These are phyloP conservation scores for Phyllopteryx taeniolatus DNA, from an alignment of 2,113 vertebrate species.

Conservation along the genomic window DNA sequence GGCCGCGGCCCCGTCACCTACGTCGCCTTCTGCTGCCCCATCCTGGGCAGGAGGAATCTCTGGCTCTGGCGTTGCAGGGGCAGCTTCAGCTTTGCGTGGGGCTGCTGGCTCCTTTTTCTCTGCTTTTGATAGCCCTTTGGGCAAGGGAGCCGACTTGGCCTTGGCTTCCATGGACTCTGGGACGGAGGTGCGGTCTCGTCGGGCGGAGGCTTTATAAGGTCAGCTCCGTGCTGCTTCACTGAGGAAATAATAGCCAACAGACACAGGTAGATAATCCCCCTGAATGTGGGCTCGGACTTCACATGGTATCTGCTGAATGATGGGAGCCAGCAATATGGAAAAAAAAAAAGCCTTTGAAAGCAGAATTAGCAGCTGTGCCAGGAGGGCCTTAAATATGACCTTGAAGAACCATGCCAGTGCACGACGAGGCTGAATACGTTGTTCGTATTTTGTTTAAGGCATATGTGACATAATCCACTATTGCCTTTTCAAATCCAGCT, in stretches of 20 bases:
- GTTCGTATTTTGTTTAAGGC: constrained; percentile 42
- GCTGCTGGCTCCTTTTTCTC: constrained; percentile 73
- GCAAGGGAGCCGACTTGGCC: constrained; percentile 59
- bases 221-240: constrained; percentile 58
- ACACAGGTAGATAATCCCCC: constrained; percentile 47
- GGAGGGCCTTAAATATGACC: constrained; percentile 63
- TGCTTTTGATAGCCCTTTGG: constrained; percentile 64
- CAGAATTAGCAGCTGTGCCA: constrained; percentile 25
- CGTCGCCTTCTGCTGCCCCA: constrained; percentile 59
- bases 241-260: constrained; percentile 48
- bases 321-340: constrained; percentile 13
- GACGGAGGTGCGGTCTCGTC: constrained; percentile 57
- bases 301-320: constrained; percentile 21
- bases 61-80: constrained; percentile 55
- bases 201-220: constrained; percentile 47
- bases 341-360: constrained; percentile 14
- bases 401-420: constrained; percentile 59
- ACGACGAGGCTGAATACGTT: constrained; percentile 18
- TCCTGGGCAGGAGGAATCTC: constrained; percentile 64
- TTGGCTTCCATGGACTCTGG: constrained; percentile 72
- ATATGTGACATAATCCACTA: constrained; percentile 37
- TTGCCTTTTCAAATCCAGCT: constrained; percentile 22
- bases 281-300: constrained; percentile 32
- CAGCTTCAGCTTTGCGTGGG: constrained; percentile 62
- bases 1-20: constrained; percentile 52